phyloP scores from a whole-genome alignment of 1,140 invertebrate species.

The Drosophila auraria region DNA sequence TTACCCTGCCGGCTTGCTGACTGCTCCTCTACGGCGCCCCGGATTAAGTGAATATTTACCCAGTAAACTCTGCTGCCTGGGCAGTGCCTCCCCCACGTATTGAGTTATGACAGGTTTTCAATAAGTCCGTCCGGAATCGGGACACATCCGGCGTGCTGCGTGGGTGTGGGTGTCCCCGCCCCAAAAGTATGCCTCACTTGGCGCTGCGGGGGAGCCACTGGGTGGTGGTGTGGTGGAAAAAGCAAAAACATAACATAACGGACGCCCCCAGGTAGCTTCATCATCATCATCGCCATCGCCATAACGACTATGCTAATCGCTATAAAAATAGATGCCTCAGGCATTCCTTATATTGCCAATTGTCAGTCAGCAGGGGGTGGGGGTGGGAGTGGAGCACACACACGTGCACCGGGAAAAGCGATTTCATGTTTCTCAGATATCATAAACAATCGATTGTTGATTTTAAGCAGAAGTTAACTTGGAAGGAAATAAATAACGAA shows the following conservation, averaged over 20 bases:
- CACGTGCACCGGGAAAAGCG: slow-evolving; percentile 4
- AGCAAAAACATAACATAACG: slow-evolving; percentile 18
- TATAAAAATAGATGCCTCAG: slow-evolving; percentile 53
- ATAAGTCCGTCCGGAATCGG: slow-evolving; percentile 3
- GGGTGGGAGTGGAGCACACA: background rate
- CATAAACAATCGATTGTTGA: background rate
- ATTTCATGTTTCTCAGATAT: background rate
- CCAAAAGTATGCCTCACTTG: slow-evolving; percentile 45
- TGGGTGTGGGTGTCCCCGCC: background rate
- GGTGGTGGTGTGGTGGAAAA: slow-evolving; percentile 13
- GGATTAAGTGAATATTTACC: background rate
- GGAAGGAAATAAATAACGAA: too few relatives aligned
- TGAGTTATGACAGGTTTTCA: slow-evolving; percentile 25
- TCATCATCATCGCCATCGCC: slow-evolving; percentile 31
- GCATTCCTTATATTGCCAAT: slow-evolving; percentile 44
- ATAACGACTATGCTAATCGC: slow-evolving; percentile 52
- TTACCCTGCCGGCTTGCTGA: too few relatives aligned
- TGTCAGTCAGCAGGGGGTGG: slow-evolving; percentile 12
- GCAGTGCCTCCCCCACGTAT: background rate
- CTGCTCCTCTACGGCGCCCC: background rate
- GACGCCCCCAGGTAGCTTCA: slow-evolving; percentile 24
- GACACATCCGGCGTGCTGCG: background rate
- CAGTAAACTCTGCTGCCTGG: slow-evolving; percentile 3
- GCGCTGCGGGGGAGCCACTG: background rate
- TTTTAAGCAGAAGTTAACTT: background rate